phyloP scores from a whole-genome alignment of 2,113 vertebrate genomes.

The Actinemys pallida region DNA sequence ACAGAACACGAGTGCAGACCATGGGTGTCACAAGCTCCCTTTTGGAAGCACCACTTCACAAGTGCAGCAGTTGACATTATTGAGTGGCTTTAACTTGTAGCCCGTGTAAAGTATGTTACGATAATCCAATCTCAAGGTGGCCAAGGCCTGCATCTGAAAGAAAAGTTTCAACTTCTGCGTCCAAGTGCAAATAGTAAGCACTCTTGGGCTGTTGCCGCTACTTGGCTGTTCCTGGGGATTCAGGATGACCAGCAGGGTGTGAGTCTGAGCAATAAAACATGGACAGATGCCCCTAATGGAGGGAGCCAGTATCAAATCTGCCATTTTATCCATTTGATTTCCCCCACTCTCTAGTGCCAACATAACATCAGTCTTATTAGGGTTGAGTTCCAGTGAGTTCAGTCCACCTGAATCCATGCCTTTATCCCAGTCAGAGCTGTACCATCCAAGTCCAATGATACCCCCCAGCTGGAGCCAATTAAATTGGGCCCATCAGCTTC shows the following conservation, averaged over 20 bases:
- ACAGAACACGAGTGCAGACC: background rate
- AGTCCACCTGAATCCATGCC: background rate
- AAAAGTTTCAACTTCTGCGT: background rate
- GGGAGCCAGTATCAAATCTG: background rate
- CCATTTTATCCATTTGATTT: background rate
- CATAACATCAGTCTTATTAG: background rate
- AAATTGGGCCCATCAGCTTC: background rate
- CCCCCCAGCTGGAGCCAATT: background rate
- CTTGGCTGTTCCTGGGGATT: background rate
- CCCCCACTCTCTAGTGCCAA: background rate
- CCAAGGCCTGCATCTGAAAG: background rate
- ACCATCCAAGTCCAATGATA: background rate
- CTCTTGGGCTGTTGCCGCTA: background rate
- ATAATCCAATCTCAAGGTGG: background rate
- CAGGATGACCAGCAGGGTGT: background rate
- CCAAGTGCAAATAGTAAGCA: background rate
- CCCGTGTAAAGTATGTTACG: background rate
- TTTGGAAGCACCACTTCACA: background rate
- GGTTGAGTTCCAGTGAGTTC: background rate
- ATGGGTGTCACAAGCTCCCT: background rate
- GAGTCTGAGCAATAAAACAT: background rate
- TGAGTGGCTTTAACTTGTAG: background rate
- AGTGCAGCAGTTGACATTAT: background rate
- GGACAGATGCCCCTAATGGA: too few relatives aligned
- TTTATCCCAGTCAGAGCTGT: background rate